Percentiles rank a stretch among this genome's conserved stretches.
Conservation (phyloP, 2,888 invertebrate species). For the Agrotis segetum region DNA sequence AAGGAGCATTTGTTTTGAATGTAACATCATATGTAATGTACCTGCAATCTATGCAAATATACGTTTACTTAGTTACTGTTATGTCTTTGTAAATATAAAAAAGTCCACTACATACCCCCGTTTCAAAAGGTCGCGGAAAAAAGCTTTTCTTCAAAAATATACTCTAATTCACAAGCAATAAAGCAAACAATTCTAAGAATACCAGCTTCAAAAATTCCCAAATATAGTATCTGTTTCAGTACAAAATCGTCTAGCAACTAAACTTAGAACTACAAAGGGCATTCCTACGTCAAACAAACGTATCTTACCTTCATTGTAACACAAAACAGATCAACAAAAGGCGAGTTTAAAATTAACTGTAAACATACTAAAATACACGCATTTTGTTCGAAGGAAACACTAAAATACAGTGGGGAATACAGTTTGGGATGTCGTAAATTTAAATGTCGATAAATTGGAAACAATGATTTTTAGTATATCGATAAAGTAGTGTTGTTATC, state of each 20-base stretch:
- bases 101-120: no score
- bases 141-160: no score
- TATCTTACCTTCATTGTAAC: conserved; percentile 29
- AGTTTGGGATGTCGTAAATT: conserved; percentile 25
- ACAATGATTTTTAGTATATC: conserved; percentile 28
- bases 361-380: conserved; percentile 50
- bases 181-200: no score
- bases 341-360: conserved; percentile 31
- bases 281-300: conserved; percentile 35
- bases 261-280: conserved; percentile 56
- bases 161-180: no score
- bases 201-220: background rate
- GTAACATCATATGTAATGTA: no score
- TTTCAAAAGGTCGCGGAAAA: no score
- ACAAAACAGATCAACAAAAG: conserved; percentile 57
- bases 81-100: no score
- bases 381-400: conserved; percentile 40
- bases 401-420: conserved; percentile 16
- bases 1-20: no score
- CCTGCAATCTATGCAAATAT: no score
- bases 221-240: background rate
- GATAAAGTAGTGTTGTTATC: background rate
- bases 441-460: conserved; percentile 16
- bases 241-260: conserved; percentile 13
- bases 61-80: no score